phyloP scores from a whole-genome alignment of 2,888 invertebrate genomes.

The Heteromurus nitidus region DNA sequence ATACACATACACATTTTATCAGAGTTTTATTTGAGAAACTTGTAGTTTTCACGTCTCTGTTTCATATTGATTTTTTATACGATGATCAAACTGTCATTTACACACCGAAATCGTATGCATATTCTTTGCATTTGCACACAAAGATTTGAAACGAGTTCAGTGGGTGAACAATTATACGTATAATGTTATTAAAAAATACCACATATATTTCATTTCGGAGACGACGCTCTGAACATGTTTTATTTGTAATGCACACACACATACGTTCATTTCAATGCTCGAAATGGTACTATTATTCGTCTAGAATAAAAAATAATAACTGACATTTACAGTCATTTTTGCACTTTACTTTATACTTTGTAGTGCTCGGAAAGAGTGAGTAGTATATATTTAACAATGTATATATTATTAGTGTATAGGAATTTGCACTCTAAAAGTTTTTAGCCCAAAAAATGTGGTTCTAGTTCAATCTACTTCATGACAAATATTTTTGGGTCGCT shows the following conservation, averaged over 20 bases:
- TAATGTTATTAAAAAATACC: background rate
- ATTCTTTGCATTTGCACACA: background rate
- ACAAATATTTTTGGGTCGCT: too few species aligned
- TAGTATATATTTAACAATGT: too few species aligned
- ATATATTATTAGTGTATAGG: background rate
- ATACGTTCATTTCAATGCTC: slow-evolving; percentile 45
- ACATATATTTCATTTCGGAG: background rate
- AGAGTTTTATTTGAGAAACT: background rate
- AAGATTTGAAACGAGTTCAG: background rate
- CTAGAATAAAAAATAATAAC: slow-evolving; percentile 29
- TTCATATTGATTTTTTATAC: background rate
- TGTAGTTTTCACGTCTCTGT: background rate
- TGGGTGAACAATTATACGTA: background rate
- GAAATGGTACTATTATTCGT: slow-evolving; percentile 48
- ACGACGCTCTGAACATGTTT: background rate
- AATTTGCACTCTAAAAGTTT: background rate
- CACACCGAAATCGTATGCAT: slow-evolving; percentile 3
- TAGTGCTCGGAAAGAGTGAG: background rate
- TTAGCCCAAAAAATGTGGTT: background rate
- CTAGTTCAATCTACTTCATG: slow-evolving; percentile 10
- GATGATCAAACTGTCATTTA: slow-evolving; percentile 14
- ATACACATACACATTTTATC: too few species aligned
- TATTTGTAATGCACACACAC: slow-evolving; percentile 29
- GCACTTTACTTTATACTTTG: slow-evolving; percentile 19
- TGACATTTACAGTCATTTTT: slow-evolving; percentile 61